Evolutionary conservation across 2,113 vertebrate genomes (phyloP).

Genomic region (Equus quagga): DNA sequence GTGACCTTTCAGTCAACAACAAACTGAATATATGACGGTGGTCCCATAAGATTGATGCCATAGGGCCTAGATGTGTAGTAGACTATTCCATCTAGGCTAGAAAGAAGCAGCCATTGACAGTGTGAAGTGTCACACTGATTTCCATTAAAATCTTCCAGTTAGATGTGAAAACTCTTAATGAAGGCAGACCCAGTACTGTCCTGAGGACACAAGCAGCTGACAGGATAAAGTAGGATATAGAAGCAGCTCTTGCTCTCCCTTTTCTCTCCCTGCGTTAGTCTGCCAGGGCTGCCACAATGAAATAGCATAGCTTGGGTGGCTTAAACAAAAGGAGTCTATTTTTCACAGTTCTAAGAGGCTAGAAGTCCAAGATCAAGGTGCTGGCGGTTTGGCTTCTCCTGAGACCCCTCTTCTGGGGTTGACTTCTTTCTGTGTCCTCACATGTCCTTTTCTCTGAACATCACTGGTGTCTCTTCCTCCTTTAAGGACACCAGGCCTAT

Average conservation of each 20-base stretch:
- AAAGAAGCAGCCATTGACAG: neutral
- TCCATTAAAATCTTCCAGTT: neutral
- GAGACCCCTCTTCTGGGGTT: neutral
- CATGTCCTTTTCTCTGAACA: neutral
- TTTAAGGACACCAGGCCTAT: neutral
- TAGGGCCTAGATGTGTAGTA: no score
- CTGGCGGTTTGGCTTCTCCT: neutral
- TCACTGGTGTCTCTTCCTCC: neutral
- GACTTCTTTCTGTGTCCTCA: neutral
- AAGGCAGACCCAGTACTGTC: neutral
- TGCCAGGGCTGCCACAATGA: no score
- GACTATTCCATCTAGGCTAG: no score
- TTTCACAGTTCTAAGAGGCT: neutral
- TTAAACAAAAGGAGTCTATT: neutral
- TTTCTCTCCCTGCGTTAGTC: neutral
- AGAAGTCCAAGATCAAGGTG: neutral
- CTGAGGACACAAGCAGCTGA: neutral
- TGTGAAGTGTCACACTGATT: neutral
- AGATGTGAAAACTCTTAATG: neutral
- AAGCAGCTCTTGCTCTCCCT: neutral
- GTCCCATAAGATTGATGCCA: no score
- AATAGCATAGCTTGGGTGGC: neutral
- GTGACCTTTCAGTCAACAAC: no score
- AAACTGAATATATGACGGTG: no score
- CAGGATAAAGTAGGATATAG: neutral